Percentiles rank a stretch among this genome's conserved stretches.
Evolutionary conservation across 2,888 invertebrate genomes (phyloP).

Genomic region (Augochlorella aurata): DNA sequence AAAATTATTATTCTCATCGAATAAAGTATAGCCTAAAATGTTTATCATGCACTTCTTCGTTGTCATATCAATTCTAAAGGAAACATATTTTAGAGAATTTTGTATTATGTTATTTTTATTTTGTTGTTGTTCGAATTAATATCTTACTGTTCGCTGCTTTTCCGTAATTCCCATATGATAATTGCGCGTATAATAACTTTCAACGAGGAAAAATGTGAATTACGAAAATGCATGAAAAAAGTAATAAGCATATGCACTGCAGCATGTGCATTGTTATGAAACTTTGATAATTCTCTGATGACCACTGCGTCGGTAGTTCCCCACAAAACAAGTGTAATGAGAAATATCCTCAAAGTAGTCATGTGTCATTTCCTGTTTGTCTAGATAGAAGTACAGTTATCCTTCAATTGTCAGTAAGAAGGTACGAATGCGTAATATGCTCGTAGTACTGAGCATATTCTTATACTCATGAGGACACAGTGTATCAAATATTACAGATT

Average conservation of each 20-base stretch:
- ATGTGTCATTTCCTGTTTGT: slow-evolving; percentile 4
- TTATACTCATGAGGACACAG: neutral
- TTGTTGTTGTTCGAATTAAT: neutral
- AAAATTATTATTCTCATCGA: neutral
- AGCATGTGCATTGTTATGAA: neutral
- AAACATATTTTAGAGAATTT: too few species aligned
- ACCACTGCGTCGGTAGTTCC: neutral
- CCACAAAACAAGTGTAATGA: slow-evolving; percentile 25
- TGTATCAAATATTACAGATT: neutral
- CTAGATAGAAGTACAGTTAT: slow-evolving; percentile 8
- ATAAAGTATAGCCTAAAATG: neutral
- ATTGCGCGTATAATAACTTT: neutral
- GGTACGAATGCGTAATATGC: neutral
- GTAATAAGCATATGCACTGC: neutral
- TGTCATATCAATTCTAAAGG: neutral
- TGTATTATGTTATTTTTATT: too few species aligned
- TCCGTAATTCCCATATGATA: neutral
- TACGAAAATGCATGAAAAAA: neutral
- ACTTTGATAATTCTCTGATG: slow-evolving; percentile 4
- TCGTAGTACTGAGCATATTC: neutral
- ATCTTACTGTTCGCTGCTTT: neutral
- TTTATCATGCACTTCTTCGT: neutral
- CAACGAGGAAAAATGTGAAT: neutral
- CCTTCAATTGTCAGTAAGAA: neutral
- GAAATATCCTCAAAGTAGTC: slow-evolving; percentile 12